These are phyloP conservation scores for Microhierax caerulescens DNA, from an alignment of 2,797 vertebrate species.

Conservation along the genomic window DNA sequence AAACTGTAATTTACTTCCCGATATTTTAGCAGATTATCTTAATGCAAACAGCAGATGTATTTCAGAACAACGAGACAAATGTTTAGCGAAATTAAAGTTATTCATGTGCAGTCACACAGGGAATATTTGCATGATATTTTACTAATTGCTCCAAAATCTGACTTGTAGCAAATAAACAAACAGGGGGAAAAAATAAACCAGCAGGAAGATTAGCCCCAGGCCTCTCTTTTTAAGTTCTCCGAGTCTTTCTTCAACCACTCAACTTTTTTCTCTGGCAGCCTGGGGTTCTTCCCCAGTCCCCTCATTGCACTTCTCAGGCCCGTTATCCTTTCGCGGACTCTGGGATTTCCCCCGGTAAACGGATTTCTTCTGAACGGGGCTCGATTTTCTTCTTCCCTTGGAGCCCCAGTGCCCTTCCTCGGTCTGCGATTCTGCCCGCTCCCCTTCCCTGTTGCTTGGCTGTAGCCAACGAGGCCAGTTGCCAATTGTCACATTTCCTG, in stretches of 20 bases:
- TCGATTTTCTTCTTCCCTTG: background rate
- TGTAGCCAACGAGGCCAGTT: background rate
- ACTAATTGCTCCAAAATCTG: constrained; percentile 78
- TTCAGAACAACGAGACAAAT: constrained; percentile 70
- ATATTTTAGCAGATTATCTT: constrained; percentile 73
- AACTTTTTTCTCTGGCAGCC: constrained; percentile 1
- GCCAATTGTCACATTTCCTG: constrained; percentile 10
- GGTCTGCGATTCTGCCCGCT: background rate
- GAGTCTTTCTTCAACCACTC: constrained; percentile 31
- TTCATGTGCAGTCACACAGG: constrained; percentile 75
- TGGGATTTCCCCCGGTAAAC: background rate
- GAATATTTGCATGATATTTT: constrained; percentile 81
- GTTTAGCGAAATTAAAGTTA: constrained; percentile 73
- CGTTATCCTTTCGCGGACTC: background rate
- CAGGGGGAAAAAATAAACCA: background rate
- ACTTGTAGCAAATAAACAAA: constrained; percentile 74
- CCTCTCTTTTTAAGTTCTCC: constrained; percentile 27
- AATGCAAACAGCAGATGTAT: constrained; percentile 79
- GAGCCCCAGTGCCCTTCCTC: background rate
- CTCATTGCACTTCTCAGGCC: background rate
- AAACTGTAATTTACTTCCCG: constrained; percentile 71
- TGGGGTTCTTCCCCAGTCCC: background rate
- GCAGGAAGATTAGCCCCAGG: constrained; percentile 62
- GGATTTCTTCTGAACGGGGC: background rate
- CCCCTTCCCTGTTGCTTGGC: background rate